phyloP scores from a whole-genome alignment of 2,797 vertebrate genomes.

The Chelonia mydas region DNA sequence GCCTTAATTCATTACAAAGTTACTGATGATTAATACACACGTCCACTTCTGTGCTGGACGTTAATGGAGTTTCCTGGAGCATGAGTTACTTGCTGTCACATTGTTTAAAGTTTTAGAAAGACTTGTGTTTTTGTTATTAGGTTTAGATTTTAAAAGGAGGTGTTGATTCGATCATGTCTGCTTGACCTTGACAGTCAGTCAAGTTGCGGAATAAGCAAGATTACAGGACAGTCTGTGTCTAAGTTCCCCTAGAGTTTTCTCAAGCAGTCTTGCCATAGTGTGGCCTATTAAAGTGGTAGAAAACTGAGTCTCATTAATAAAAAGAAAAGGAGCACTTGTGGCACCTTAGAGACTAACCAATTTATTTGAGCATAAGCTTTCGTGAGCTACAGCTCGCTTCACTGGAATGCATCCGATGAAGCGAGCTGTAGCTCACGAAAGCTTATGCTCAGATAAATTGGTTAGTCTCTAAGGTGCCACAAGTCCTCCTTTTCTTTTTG shows the following conservation, averaged over 20 bases:
- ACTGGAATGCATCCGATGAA: no score
- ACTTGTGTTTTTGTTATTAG: background rate
- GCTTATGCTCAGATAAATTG: no score
- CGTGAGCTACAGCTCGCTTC: no score
- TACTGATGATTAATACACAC: fast-evolving
- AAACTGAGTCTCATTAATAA: background rate
- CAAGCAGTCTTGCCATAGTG: fast-evolving
- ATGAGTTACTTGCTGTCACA: fast-evolving
- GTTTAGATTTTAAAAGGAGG: background rate
- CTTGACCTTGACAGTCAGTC: background rate
- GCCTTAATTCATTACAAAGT: background rate
- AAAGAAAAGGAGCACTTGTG: background rate
- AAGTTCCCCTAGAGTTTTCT: background rate
- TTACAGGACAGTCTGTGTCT: background rate
- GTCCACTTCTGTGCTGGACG: fast-evolving
- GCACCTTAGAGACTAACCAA: no score
- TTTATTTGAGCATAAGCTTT: no score
- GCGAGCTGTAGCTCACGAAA: no score
- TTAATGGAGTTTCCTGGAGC: background rate
- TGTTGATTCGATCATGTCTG: fast-evolving
- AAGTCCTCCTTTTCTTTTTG: no score
- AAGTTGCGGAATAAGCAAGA: background rate
- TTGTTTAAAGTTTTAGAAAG: fast-evolving
- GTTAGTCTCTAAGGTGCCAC: no score
- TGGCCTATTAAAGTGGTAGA: background rate